These are phyloP conservation scores for Phragmatobia fuliginosa DNA, from an alignment of 2,888 invertebrate species.

Conservation along the genomic window DNA sequence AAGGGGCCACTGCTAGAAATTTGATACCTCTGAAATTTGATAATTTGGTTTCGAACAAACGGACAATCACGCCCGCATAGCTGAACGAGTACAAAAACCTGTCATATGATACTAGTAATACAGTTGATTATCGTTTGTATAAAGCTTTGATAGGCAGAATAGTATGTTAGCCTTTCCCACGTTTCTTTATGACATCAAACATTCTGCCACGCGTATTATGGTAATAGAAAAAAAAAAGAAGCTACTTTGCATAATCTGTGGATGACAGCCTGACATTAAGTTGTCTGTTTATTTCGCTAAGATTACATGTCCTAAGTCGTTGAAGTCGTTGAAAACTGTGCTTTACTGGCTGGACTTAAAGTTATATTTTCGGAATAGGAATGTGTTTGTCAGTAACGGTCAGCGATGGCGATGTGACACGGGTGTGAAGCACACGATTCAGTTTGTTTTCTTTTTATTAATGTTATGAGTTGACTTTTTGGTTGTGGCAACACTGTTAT, in stretches of 20 bases:
- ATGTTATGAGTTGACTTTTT: constrained; percentile 43
- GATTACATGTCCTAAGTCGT: constrained; percentile 28
- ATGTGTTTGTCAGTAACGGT: constrained; percentile 60
- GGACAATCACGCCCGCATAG: constrained; percentile 61
- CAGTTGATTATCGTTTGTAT: constrained; percentile 36
- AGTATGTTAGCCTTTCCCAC: constrained; percentile 76
- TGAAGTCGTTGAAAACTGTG: constrained; percentile 21
- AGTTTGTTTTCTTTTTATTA: constrained; percentile 57
- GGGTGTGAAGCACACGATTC: constrained; percentile 53
- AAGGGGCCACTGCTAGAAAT: constrained; percentile 53
- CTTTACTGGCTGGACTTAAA: constrained; percentile 37
- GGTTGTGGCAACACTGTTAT: constrained; percentile 24
- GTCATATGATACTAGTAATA: constrained; percentile 24
- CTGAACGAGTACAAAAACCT: constrained; percentile 7
- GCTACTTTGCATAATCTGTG: constrained; percentile 82
- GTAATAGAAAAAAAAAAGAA: constrained; percentile 77
- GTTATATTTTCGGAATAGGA: constrained; percentile 19
- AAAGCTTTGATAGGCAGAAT: constrained; percentile 33
- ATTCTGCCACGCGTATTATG: constrained; percentile 74
- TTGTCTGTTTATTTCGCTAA: constrained; percentile 65
- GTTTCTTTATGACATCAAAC: constrained; percentile 75
- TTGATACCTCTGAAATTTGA: constrained; percentile 67
- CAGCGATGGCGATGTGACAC: constrained; percentile 61
- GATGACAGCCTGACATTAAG: constrained; percentile 77
- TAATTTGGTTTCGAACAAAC: constrained; percentile 58